These are phyloP conservation scores for Campaea margaritaria DNA, from an alignment of 2,888 invertebrate species.

Conservation along the genomic window DNA sequence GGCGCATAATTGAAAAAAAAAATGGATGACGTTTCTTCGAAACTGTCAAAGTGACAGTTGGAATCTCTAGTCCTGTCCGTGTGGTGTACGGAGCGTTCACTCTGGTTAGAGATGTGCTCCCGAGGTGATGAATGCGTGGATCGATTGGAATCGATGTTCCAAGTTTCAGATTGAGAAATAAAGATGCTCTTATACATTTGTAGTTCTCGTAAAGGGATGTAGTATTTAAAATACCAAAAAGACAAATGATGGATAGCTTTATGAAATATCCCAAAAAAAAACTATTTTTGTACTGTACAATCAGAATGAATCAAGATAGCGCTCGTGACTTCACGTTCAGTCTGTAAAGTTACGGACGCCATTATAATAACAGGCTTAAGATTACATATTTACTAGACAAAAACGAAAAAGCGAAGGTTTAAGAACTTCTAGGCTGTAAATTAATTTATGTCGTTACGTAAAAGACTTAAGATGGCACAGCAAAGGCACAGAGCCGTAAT, in stretches of 20 bases:
- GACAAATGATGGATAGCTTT: constrained; percentile 18
- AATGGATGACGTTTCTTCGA: constrained; percentile 20
- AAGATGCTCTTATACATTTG: background rate
- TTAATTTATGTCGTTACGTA: too few species aligned
- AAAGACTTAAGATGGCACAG: too few species aligned
- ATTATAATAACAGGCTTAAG: background rate
- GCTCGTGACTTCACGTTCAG: background rate
- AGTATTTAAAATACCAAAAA: constrained; percentile 28
- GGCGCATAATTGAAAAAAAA: constrained; percentile 91
- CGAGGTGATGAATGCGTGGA: constrained; percentile 22
- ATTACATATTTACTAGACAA: too few species aligned
- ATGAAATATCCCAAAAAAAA: constrained; percentile 3
- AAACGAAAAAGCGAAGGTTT: too few species aligned
- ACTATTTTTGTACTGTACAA: constrained; percentile 21
- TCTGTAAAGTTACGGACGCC: background rate
- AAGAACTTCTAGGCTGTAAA: too few species aligned
- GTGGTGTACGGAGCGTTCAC: constrained; percentile 24
- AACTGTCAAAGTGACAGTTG: constrained; percentile 30
- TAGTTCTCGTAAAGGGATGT: constrained; percentile 3
- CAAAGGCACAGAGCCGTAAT: background rate
- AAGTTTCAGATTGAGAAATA: background rate
- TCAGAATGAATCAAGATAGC: background rate
- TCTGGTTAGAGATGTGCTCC: constrained; percentile 12
- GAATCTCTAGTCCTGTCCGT: constrained; percentile 30
- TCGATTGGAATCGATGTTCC: background rate